Base-by-base conservation (phyloP, 2,113 vertebrate genomes). In the Nymphicus hollandicus region DNA sequence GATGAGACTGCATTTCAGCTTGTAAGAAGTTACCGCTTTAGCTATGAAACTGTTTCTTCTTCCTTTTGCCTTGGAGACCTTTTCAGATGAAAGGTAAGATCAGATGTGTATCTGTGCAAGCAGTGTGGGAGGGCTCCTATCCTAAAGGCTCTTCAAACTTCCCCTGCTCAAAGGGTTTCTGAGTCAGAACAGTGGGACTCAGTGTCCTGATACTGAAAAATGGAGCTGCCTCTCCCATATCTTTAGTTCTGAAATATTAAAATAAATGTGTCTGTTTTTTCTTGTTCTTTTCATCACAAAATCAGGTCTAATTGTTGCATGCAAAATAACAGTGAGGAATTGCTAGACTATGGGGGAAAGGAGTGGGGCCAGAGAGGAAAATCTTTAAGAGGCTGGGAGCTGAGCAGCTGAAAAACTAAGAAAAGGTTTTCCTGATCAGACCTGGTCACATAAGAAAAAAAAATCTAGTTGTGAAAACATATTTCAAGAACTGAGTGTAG, bases 1-100 rank as follows among this genome's bases (percentile, higher is more conserved):
- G 91, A 60, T 43, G 86, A 88, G 61, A 52, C 41, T 74, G 89
- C 80, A 97, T 92, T 95, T 96, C 96, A 89, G 49, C 37, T 64
- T 88, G 35, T 23, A 44, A 86, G 33, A 41, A 25, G 41, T 39
- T 85, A 8, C 17, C 81, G 10, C 50, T 83, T 73, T 33, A 83
- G 64, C 79, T 53, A 17, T 23, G 18, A 89, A 88, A 95, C 20
- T 29, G 35, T 61, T 86, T 80, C 76, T 93, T 12, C 81, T 90
- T 82, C 52, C 23, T 89, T 92, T 86, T 93, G 81, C 85, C 83
- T 93, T 41, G 71, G 56, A 95, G 66, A 87, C 64, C 65, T 83
- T 89, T 94, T 77, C 78, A 89, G 83, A 79, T 92, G 68, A 91
- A 83, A 76, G 77, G 74, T 66, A 81, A 61, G 63, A 90, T 95